Percentiles rank a stretch among this genome's conserved stretches.
These are phyloP conservation scores for Pteromalus puparum DNA, from an alignment of 1,140 invertebrate species.

Conservation along the genomic window DNA sequence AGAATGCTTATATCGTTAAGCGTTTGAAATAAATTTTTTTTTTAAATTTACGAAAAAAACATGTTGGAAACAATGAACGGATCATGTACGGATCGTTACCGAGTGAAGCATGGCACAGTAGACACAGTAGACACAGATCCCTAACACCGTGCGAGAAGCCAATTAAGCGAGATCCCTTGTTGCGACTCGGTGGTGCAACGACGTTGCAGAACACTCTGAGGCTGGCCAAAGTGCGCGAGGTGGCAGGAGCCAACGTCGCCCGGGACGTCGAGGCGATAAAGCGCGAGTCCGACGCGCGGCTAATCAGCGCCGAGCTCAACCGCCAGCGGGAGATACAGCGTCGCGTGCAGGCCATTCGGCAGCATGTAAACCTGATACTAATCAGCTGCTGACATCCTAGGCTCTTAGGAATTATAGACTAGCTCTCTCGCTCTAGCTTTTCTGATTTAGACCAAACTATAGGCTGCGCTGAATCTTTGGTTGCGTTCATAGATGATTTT, in stretches of 20 bases:
- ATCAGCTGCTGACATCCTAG: background rate
- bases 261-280: constrained; percentile 83
- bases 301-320: constrained; percentile 85
- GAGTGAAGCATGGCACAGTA: background rate
- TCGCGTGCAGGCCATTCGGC: constrained; percentile 86
- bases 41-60: too few relatives aligned
- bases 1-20: too few relatives aligned
- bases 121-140: background rate
- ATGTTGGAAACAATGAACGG: too few relatives aligned
- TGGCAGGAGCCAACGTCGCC: constrained; percentile 78
- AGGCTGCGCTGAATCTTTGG: too few relatives aligned
- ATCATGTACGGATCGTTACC: background rate
- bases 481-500: too few relatives aligned
- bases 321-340: constrained; percentile 87
- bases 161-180: constrained; percentile 8
- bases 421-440: too few relatives aligned
- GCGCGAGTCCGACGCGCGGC: constrained; percentile 66
- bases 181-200: background rate
- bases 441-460: too few relatives aligned
- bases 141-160: background rate
- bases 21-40: too few relatives aligned
- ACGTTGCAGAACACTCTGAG: constrained; percentile 79
- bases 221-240: constrained; percentile 82
- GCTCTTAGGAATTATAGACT: background rate
- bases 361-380: constrained; percentile 75